These are phyloP conservation scores for Upupa epops DNA, from an alignment of 2,113 vertebrate species.

Conservation along the genomic window DNA sequence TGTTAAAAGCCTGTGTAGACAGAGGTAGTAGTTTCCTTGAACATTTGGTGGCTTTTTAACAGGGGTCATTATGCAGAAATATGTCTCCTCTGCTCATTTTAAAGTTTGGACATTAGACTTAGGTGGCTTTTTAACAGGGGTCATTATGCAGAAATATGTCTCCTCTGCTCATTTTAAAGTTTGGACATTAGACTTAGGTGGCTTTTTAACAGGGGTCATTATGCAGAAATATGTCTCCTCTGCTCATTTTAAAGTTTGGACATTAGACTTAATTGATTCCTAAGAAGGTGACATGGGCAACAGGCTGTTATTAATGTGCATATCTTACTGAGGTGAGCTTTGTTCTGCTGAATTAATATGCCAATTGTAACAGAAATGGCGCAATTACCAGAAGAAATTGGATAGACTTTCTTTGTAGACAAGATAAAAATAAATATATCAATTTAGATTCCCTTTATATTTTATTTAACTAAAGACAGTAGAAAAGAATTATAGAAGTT, in stretches of 20 bases:
- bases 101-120: conserved; percentile 18
- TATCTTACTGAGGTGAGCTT: conserved; percentile 17
- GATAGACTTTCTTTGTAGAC: not conserved
- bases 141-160: conserved; percentile 36
- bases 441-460: not conserved
- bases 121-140: conserved; percentile 17
- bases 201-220: conserved; percentile 29
- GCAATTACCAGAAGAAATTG: not conserved
- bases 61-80: conserved; percentile 34
- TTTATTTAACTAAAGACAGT: not conserved
- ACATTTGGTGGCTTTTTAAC: conserved; percentile 8
- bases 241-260: conserved; percentile 40
- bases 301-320: conserved; percentile 16
- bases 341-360: conserved; percentile 30
- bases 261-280: conserved; percentile 31
- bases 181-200: conserved; percentile 27
- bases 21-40: not conserved
- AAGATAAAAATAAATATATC: not conserved
- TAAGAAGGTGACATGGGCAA: not conserved
- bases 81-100: conserved; percentile 32
- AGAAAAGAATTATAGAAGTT: not conserved
- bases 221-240: conserved; percentile 20
- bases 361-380: not conserved
- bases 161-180: conserved; percentile 36
- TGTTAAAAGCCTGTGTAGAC: not conserved